Percentiles rank a stretch among this genome's conserved stretches.
These are phyloP conservation scores for Bellardia bayeri DNA, from an alignment of 2,888 invertebrate species.

Conservation along the genomic window DNA sequence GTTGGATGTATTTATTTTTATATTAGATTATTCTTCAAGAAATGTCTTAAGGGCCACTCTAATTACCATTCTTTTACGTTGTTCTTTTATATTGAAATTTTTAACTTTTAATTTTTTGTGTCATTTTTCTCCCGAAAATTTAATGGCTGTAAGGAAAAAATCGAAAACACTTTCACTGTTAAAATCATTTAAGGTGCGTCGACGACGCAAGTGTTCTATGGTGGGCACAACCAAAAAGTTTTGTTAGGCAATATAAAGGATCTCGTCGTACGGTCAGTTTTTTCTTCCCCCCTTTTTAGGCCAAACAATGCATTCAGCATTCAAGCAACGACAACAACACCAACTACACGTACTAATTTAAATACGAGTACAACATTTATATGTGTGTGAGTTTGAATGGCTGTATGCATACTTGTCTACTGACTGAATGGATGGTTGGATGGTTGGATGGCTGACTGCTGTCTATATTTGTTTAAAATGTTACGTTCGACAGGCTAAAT, in stretches of 20 bases:
- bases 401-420: constrained; percentile 45
- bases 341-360: constrained; percentile 49
- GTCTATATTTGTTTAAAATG: constrained; percentile 77
- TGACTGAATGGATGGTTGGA: constrained; percentile 47
- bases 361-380: constrained; percentile 47
- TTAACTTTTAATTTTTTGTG: constrained; percentile 23
- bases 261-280: background rate
- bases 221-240: constrained; percentile 28
- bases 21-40: no score
- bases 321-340: constrained; percentile 18
- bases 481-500: constrained; percentile 64
- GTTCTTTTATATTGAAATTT: constrained; percentile 11
- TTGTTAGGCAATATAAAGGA: constrained; percentile 47
- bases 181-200: constrained; percentile 59
- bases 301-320: constrained; percentile 43
- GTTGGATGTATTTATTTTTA: no score
- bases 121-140: constrained; percentile 48
- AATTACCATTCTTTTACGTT: constrained; percentile 8
- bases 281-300: background rate
- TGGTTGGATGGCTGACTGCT: constrained; percentile 68
- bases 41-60: background rate
- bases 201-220: constrained; percentile 40
- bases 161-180: constrained; percentile 63
- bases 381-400: constrained; percentile 42
- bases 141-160: constrained; percentile 18